phyloP scores from a whole-genome alignment of 2,113 vertebrate genomes.

The Petaurus breviceps region DNA sequence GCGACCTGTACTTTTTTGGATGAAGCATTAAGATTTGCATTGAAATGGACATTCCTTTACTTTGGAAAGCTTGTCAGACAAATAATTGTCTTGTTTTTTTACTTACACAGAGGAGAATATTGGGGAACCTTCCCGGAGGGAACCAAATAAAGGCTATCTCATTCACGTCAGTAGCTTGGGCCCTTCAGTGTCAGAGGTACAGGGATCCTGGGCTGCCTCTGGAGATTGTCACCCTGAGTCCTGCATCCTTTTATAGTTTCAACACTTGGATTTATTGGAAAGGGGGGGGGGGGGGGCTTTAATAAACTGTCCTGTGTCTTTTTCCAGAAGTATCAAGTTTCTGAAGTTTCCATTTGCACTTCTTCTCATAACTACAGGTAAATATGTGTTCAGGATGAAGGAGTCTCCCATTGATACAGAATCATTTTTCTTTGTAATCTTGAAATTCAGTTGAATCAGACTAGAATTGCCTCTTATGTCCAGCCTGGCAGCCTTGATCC shows the following conservation, averaged over 20 bases:
- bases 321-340: constrained; percentile 78
- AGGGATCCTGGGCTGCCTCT: neutral
- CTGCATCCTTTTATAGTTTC: too few species aligned
- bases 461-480: too few species aligned
- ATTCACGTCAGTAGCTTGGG: constrained; percentile 61
- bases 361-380: constrained; percentile 79
- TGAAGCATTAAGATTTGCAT: neutral
- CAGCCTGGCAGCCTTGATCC: too few species aligned
- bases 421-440: too few species aligned
- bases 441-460: too few species aligned
- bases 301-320: constrained; percentile 30
- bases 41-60: neutral
- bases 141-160: constrained; percentile 40
- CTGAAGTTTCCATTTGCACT: constrained; percentile 65
- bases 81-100: constrained; percentile 19
- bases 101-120: constrained; percentile 63
- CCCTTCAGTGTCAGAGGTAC: constrained; percentile 80
- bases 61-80: too few species aligned
- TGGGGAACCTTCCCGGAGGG: constrained; percentile 29
- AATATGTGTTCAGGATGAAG: neutral
- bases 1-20: rapidly evolving
- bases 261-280: too few species aligned
- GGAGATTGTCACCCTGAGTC: too few species aligned
- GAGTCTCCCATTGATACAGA: too few species aligned
- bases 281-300: neutral